Base-by-base conservation (phyloP, 2,888 invertebrate species). In the Rhamphomyia laevipes region DNA sequence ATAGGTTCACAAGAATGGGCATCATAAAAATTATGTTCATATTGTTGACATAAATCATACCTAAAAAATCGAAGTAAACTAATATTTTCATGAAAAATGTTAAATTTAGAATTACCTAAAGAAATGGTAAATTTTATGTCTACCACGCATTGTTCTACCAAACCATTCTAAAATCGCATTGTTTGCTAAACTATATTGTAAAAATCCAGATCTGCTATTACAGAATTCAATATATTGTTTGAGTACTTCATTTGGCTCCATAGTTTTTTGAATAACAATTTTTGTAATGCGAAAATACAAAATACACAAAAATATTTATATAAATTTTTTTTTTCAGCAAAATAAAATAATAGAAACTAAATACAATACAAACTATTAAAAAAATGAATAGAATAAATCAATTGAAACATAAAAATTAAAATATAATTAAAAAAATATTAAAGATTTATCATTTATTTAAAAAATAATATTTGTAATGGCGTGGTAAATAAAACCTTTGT, bases 111-210 rank as follows among this genome's bases (percentile, higher is more conserved):
- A 51, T 51, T 53, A 65, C 62, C 61, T 61, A 47, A 60, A 57
- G 49, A 58, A 62, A 23, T 60, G 58, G 43, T 61, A 57, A 11
- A 64, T 60, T 51, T 59, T 60, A 6, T 53, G 47, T 16, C 57
- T 57, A 17, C 61, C 61, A 43, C 59, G 59, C 40, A 65, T 53
- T 6, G 61, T 62, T 37, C 61, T 57, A 2, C 64, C 64, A 55
- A 62, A 65, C 63, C 63, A 65, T 47, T 65, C 64, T 4, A 65
- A 48, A 0, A 58, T 59, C 45, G 59, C 53, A 52, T 65, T 65
- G 31, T 61, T 57, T 21, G 63, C 61, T 31, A 64, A 54, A 50
- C 55, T 16, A 53, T 57, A 43, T 56, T 56, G 52, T 57, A 61
- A 37, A 58, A 51, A 37, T 54, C 57, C 54, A 61, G 40, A 11